Evolutionary conservation across 2,888 invertebrate species (phyloP).

Genomic region (Atrina japonica): DNA sequence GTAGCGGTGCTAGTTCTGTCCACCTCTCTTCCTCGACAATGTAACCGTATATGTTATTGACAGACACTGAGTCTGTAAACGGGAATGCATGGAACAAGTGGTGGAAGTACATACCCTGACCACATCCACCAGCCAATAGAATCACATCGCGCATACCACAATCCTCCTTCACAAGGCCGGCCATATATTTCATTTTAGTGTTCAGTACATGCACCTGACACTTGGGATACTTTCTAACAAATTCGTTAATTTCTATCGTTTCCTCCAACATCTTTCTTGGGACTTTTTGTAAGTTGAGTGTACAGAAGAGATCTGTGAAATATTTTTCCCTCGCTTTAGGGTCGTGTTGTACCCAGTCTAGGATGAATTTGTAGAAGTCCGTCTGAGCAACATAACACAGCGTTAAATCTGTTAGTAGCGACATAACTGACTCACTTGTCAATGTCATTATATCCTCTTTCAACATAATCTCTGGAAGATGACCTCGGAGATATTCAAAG

Average conservation of each 20-base stretch:
- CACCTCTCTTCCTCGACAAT: constrained; percentile 64
- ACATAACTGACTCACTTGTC: constrained; percentile 62
- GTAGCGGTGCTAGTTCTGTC: constrained; percentile 67
- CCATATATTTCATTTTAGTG: constrained; percentile 58
- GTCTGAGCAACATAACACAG: constrained; percentile 62
- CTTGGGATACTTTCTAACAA: constrained; percentile 52
- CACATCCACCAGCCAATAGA: constrained; percentile 62
- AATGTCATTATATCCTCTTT: constrained; percentile 61
- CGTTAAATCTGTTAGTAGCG: constrained; percentile 58
- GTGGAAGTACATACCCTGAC: constrained; percentile 54
- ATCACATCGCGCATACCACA: constrained; percentile 56
- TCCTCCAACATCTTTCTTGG: constrained; percentile 49
- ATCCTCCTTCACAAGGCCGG: constrained; percentile 55
- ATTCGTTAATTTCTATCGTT: constrained; percentile 49
- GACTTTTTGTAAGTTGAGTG: constrained; percentile 59
- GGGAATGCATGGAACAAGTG: constrained; percentile 57
- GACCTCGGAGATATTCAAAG: constrained; percentile 60
- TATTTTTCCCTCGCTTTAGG: constrained; percentile 43
- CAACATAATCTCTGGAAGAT: constrained; percentile 64
- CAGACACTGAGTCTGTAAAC: constrained; percentile 54
- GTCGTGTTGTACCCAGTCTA: constrained; percentile 65
- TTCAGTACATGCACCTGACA: constrained; percentile 59
- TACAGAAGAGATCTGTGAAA: constrained; percentile 63
- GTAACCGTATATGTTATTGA: constrained; percentile 63
- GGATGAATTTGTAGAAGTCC: constrained; percentile 64